Conservation (phyloP, 1,140 invertebrate species). For the Delia radicum region DNA sequence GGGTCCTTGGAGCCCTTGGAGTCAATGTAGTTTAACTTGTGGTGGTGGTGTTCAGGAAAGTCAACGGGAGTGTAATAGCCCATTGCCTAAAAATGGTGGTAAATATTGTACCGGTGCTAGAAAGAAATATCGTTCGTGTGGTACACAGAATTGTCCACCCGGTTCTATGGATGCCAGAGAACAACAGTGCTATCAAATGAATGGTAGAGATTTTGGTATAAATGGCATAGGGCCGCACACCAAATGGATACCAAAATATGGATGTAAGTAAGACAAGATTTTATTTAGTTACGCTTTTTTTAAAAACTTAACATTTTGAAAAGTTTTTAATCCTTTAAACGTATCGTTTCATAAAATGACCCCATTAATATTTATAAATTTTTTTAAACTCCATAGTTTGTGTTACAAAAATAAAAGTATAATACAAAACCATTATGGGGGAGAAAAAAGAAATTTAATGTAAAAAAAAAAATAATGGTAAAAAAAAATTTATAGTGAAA, state of each 20-base stretch:
- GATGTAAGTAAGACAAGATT: too few species aligned
- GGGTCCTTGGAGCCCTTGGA: conserved; percentile 77
- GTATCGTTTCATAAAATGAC: too few species aligned
- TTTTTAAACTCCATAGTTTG: too few species aligned
- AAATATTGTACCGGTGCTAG: conserved; percentile 79
- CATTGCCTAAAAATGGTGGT: conserved; percentile 69
- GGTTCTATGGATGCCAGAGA: conserved; percentile 68
- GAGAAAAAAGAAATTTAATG: too few species aligned
- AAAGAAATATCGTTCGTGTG: conserved; percentile 73
- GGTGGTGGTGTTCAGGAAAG: conserved; percentile 82
- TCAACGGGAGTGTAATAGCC: conserved; percentile 75
- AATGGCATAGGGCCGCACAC: conserved; percentile 67
- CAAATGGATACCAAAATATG: conserved; percentile 85
- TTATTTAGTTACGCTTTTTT: too few species aligned
- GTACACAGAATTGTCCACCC: conserved; percentile 67
- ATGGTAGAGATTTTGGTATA: conserved; percentile 72
- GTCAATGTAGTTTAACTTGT: conserved; percentile 78
- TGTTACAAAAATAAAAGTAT: too few species aligned
- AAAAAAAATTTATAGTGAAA: too few species aligned
- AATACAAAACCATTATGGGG: too few species aligned
- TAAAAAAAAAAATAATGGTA: too few species aligned
- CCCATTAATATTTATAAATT: too few species aligned
- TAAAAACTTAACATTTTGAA: too few species aligned
- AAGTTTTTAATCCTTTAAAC: too few species aligned
- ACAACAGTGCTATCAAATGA: conserved; percentile 75